Evolutionary conservation across 2,797 vertebrate species (phyloP).

Genomic region (Sebastes taczanowskii): DNA sequence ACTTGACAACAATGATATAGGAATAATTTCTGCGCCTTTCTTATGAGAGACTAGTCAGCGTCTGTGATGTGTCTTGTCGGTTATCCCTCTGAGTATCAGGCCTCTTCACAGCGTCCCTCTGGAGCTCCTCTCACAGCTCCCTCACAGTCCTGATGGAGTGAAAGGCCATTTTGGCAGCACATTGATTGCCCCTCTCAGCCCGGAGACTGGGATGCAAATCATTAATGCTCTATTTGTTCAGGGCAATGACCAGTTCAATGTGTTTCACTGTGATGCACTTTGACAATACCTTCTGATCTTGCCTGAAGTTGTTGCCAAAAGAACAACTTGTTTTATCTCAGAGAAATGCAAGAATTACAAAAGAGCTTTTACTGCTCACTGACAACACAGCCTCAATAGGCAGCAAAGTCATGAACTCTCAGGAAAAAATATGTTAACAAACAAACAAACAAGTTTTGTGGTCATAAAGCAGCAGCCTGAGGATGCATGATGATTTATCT

Average conservation of each 20-base stretch:
- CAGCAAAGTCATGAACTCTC: background rate
- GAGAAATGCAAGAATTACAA: background rate
- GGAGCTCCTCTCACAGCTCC: background rate
- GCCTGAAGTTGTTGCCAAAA: background rate
- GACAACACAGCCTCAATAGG: background rate
- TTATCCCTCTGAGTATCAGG: background rate
- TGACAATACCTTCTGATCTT: background rate
- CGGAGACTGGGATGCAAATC: conserved; percentile 46
- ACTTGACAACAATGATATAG: background rate
- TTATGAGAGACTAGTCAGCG: background rate
- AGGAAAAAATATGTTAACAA: background rate
- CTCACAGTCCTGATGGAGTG: conserved; percentile 25
- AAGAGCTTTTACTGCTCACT: background rate
- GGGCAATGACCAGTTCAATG: conserved; percentile 7
- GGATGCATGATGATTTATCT: background rate
- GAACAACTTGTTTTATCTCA: background rate
- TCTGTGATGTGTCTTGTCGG: background rate
- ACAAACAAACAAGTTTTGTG: background rate
- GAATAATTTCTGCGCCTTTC: background rate
- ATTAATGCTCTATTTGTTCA: conserved; percentile 66
- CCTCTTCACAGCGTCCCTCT: background rate
- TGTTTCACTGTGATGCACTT: conserved; percentile 33
- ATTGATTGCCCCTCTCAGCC: conserved; percentile 54
- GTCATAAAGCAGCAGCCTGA: background rate
- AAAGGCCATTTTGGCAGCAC: conserved; percentile 18